A percentile compares a stretch with the other conserved stretches of the same genome.
Evolutionary conservation across 2,888 invertebrate genomes (phyloP).

Genomic region (Nineta flava): DNA sequence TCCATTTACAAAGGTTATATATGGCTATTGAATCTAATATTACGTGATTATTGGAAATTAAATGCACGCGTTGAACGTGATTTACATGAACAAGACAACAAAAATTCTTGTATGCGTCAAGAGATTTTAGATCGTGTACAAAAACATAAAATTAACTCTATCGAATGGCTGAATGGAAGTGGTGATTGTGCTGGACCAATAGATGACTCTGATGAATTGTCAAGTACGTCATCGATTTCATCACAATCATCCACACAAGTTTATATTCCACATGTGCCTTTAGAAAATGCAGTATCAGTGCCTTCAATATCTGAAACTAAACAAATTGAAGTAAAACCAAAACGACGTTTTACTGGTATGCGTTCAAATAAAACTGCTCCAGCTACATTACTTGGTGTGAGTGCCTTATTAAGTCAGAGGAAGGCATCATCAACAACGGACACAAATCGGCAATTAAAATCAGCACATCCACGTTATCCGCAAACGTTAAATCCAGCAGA

Average conservation of each 20-base stretch:
- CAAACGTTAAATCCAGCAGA: conserved; percentile 5
- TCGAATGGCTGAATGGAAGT: conserved; percentile 6
- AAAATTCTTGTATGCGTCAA: conserved; percentile 30
- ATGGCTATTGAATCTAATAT: conserved; percentile 56
- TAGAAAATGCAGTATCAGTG: background rate
- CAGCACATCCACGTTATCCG: conserved; percentile 2
- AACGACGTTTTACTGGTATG: background rate
- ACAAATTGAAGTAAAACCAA: background rate
- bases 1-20: conserved; percentile 50
- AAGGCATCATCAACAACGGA: background rate
- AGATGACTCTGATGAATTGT: conserved; percentile 8
- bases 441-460: background rate
- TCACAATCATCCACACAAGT: background rate
- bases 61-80: conserved; percentile 45
- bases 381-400: conserved; percentile 14
- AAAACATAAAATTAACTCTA: conserved; percentile 12
- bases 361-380: conserved; percentile 23
- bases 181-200: conserved; percentile 7
- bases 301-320: too few relatives aligned
- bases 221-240: background rate
- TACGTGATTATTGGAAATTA: conserved; percentile 44
- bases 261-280: background rate
- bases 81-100: conserved; percentile 37
- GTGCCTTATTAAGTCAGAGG: conserved; percentile 1
- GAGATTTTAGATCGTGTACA: conserved; percentile 21